Evolutionary conservation across 2,113 vertebrate genomes (phyloP).

Genomic region (Cyanoramphus novaezelandiae): DNA sequence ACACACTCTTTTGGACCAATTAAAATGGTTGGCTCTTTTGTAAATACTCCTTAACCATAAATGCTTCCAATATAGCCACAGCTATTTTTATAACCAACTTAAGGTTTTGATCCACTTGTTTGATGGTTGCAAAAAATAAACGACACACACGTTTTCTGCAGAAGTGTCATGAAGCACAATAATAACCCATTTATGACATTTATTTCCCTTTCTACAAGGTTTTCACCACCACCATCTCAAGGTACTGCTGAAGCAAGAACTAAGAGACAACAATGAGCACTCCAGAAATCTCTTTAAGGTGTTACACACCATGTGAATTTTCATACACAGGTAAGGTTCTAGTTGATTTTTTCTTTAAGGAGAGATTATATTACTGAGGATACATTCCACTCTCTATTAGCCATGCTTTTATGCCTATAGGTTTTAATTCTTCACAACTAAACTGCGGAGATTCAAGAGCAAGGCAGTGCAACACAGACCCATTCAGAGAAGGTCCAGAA

Average conservation of each 20-base stretch:
- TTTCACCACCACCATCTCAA: not conserved
- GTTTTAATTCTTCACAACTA: not conserved
- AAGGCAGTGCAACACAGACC: not conserved
- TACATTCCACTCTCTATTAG: not conserved
- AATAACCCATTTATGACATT: not conserved
- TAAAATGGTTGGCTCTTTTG: not conserved
- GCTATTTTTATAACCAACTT: not conserved
- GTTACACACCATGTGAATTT: not conserved
- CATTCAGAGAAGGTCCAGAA: not conserved
- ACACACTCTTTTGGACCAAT: not conserved
- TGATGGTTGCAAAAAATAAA: accelerated
- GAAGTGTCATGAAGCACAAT: not conserved
- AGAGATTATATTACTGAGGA: not conserved
- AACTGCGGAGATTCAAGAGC: not conserved
- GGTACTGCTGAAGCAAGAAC: not conserved
- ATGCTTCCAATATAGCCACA: not conserved
- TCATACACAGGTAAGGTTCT: not conserved
- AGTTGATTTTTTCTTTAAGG: not conserved
- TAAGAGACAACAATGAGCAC: not conserved
- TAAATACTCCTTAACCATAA: not conserved
- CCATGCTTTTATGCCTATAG: not conserved
- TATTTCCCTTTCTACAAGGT: not conserved
- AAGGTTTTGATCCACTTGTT: not conserved
- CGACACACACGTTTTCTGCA: not conserved
- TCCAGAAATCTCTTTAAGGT: not conserved